phyloP scores from a whole-genome alignment of 2,113 vertebrate genomes.

The Centropristis striata region DNA sequence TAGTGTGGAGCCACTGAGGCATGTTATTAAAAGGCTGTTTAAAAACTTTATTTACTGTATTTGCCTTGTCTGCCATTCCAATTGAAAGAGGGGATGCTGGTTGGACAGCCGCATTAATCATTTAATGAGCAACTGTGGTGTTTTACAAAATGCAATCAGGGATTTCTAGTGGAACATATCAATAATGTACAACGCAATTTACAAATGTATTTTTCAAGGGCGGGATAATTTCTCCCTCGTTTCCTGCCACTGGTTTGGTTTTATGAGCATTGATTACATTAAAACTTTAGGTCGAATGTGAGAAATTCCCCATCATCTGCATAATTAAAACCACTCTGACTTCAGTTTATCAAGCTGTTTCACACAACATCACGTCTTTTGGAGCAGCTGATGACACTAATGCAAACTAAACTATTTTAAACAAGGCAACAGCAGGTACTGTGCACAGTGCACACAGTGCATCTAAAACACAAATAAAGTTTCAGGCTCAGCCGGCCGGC shows the following conservation, averaged over 20 bases:
- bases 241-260: slow-evolving; percentile 26
- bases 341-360: slow-evolving; percentile 27
- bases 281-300: slow-evolving; percentile 32
- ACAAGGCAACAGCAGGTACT: slow-evolving; percentile 22
- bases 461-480: slow-evolving; percentile 43
- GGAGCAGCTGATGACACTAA: slow-evolving; percentile 36
- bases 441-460: neutral
- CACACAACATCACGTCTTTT: neutral
- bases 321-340: slow-evolving; percentile 45
- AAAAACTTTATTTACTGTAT: slow-evolving; percentile 36
- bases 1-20: slow-evolving; percentile 45
- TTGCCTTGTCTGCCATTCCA: slow-evolving; percentile 41
- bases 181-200: slow-evolving; percentile 75
- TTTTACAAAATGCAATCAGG: slow-evolving; percentile 73
- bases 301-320: slow-evolving; percentile 40
- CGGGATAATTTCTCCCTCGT: slow-evolving; percentile 27
- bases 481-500: slow-evolving; percentile 12
- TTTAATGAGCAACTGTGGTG: slow-evolving; percentile 69
- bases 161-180: slow-evolving; percentile 65
- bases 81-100: slow-evolving; percentile 28
- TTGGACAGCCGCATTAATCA: slow-evolving; percentile 61
- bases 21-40: slow-evolving; percentile 66
- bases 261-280: slow-evolving; percentile 14
- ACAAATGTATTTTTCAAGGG: slow-evolving; percentile 60
- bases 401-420: slow-evolving; percentile 27